These are phyloP conservation scores for Bugulina stolonifera DNA, from an alignment of 2,888 invertebrate species.

Conservation along the genomic window DNA sequence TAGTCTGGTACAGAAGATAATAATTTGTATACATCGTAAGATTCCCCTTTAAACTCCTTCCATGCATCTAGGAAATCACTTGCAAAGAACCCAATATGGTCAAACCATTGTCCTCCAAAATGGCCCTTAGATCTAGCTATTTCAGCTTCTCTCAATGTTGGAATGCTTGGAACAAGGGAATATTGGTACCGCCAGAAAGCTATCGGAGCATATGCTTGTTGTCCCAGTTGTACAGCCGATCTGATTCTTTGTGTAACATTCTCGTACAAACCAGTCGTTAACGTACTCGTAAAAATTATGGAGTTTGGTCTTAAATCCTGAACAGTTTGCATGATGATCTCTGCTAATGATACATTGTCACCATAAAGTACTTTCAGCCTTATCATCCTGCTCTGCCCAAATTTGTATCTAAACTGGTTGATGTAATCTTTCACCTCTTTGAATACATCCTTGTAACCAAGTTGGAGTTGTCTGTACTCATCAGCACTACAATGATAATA, in stretches of 20 bases:
- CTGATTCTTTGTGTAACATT: constrained; percentile 61
- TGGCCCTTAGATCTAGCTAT: constrained; percentile 60
- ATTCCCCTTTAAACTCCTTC: constrained; percentile 57
- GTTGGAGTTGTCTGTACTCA: not conserved
- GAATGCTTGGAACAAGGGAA: constrained; percentile 47
- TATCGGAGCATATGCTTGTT: constrained; percentile 85
- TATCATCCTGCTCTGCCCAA: not conserved
- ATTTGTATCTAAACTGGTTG: not conserved
- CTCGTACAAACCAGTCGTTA: not conserved
- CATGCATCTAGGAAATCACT: constrained; percentile 67
- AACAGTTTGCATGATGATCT: not conserved
- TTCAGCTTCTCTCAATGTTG: constrained; percentile 44
- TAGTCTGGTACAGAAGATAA: not conserved
- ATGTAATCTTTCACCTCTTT: not conserved
- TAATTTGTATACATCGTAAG: not conserved
- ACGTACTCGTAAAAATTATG: not conserved
- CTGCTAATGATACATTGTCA: not conserved
- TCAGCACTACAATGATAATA: not conserved
- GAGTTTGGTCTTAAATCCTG: not conserved
- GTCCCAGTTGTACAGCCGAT: constrained; percentile 85
- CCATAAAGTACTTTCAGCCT: not conserved
- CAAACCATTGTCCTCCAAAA: constrained; percentile 69
- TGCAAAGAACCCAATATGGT: constrained; percentile 74
- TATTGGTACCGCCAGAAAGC: constrained; percentile 84
- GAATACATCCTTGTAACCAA: not conserved